Conservation (phyloP, 1,140 invertebrate genomes). For the Temnothorax longispinosus region DNA sequence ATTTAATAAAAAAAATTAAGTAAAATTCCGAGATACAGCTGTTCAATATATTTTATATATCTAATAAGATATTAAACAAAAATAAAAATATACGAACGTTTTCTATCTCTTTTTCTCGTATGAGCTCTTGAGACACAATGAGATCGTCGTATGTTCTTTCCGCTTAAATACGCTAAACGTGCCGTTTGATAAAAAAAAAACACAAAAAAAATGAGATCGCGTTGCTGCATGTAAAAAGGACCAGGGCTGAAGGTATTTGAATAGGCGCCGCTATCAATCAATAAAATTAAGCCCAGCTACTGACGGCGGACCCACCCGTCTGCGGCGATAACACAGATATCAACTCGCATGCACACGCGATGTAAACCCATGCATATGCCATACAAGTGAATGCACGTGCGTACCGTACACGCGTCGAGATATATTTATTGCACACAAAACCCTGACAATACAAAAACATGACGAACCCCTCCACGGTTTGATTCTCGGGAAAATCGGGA, state of each 20-base stretch:
- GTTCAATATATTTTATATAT: background rate
- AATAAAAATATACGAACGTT: background rate
- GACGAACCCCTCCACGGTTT: background rate
- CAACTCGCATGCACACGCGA: slow-evolving; percentile 14
- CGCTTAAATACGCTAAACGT: background rate
- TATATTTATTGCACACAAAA: slow-evolving; percentile 39
- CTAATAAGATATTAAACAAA: background rate
- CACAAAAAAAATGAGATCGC: slow-evolving; percentile 5
- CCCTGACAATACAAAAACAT: slow-evolving; percentile 4
- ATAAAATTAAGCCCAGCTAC: slow-evolving; percentile 42
- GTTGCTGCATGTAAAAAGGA: background rate
- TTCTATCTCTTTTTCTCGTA: background rate
- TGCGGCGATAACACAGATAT: slow-evolving; percentile 3
- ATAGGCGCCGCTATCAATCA: background rate
- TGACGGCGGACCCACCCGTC: background rate
- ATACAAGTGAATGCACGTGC: background rate
- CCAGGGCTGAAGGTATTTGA: background rate
- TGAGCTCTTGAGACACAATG: background rate
- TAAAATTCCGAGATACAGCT: too few relatives aligned
- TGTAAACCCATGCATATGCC: background rate
- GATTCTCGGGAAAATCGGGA: slow-evolving; percentile 2
- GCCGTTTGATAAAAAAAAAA: background rate
- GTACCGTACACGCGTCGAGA: background rate
- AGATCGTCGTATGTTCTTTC: background rate
- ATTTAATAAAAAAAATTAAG: background rate